Base-by-base conservation (phyloP, 2,888 invertebrate genomes). In the Ectobius pallidus region DNA sequence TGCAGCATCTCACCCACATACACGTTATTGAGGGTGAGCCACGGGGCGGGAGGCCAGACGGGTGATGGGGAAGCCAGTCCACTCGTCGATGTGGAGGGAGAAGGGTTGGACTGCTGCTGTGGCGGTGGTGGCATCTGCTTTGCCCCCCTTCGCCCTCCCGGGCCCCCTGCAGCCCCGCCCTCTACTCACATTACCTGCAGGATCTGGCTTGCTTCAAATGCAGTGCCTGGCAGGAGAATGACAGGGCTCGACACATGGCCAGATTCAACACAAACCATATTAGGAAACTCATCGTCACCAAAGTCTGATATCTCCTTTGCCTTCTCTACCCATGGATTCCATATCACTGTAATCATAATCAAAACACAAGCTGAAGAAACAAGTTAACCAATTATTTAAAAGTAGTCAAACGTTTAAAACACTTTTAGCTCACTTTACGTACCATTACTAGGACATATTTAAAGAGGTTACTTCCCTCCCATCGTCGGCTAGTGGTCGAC, bases 301-400 rank as follows among this genome's bases (percentile, higher is more conserved):
- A 97, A 96, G 85, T 97, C 97, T 2, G 91, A 88, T 85, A 97
- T 94, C 82, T 95, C 95, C 79, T 94, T 92, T 30, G 97, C 96
- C 83, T 93, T 93, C 79, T 96, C 96, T 77, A 91, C 86, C 97
- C 97, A 97, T 0, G 97, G 97, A 86, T 97, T 97, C 97, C 97
- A 98, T 77, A 97, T 90, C 77, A 97, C 97, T 86, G 81, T 34
- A 79, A 67, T 11, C 7, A 34, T n/a, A n/a, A n/a, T n/a, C n/a
- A n/a, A n/a, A n/a, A n/a, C n/a, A n/a, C 42, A 67, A 32, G 3
- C 4, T 14, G n/a, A 6, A 16, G 18, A 39, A 42, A 42, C 20
- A 3, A 9, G 22, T 67, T 18, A n/a, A n/a, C n/a, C n/a, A n/a
- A n/a, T n/a, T n/a, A n/a, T n/a, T n/a, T n/a, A n/a, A n/a, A n/a